Conservation (phyloP, 2,888 invertebrate genomes). For the Serrognathus titanus region DNA sequence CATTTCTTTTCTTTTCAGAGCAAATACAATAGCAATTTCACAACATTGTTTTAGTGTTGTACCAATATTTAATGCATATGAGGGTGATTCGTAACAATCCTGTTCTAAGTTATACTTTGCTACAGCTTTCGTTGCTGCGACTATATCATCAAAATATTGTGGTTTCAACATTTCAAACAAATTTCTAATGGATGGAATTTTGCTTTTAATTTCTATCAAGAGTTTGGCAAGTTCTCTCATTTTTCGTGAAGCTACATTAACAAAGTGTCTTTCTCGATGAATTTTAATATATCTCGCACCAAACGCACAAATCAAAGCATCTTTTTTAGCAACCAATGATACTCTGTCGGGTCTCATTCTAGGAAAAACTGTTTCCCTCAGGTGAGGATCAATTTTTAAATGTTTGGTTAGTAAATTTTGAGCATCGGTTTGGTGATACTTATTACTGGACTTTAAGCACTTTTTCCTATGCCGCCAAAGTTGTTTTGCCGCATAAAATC, state of each 20-base stretch:
- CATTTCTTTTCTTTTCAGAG: slow-evolving; percentile 19
- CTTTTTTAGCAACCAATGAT: slow-evolving; percentile 11
- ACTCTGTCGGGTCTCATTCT: slow-evolving; percentile 15
- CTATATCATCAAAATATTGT: background rate
- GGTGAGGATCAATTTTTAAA: slow-evolving; percentile 3
- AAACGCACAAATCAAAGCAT: slow-evolving; percentile 13
- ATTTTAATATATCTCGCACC: background rate
- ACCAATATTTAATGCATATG: background rate
- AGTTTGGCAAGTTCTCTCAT: background rate
- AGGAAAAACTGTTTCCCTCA: slow-evolving; percentile 6
- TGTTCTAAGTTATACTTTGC: background rate
- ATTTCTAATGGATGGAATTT: background rate
- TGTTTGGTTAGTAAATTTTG: background rate
- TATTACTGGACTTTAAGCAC: background rate
- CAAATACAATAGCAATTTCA: slow-evolving; percentile 10
- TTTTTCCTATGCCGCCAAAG: background rate
- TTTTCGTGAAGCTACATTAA: slow-evolving; percentile 1
- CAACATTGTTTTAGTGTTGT: slow-evolving; percentile 1
- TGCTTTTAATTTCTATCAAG: background rate
- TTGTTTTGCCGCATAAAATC: background rate
- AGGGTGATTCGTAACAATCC: background rate
- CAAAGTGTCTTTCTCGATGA: slow-evolving; percentile 7
- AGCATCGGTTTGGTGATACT: background rate
- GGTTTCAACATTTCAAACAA: background rate
- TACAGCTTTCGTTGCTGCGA: background rate